A percentile compares a stretch with the other conserved stretches of the same genome.
phyloP scores from a whole-genome alignment of 1,140 invertebrate genomes.

The Adoxophyes honmai region DNA sequence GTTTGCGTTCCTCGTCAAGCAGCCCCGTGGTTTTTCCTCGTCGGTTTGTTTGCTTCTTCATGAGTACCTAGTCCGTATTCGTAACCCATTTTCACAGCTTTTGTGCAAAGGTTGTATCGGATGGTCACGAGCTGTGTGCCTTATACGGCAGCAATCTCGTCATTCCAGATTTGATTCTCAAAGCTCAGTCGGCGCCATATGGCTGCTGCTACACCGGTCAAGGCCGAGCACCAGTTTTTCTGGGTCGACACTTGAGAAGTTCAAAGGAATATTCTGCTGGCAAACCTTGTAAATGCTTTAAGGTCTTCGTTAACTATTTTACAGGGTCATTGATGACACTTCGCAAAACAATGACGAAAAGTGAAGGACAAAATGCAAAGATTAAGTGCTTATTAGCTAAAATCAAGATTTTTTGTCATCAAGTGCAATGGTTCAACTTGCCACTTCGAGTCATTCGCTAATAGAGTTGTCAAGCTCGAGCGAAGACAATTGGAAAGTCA shows the following conservation, averaged over 20 bases:
- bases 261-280: slow-evolving; percentile 26
- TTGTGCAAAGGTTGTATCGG: slow-evolving; percentile 30
- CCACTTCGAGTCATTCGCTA: slow-evolving; percentile 15
- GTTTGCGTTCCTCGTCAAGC: not conserved
- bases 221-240: slow-evolving; percentile 35
- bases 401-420: not conserved
- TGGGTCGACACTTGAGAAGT: slow-evolving; percentile 33
- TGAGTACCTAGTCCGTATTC: slow-evolving; percentile 27
- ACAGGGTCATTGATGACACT: no score
- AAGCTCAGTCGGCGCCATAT: slow-evolving; percentile 32
- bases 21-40: not conserved
- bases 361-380: no score
- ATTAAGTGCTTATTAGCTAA: no score
- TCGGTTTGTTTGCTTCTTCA: slow-evolving; percentile 6
- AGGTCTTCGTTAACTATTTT: not conserved
- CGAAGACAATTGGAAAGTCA: slow-evolving; percentile 45
- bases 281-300: not conserved
- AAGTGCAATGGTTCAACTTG: not conserved
- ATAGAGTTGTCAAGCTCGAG: slow-evolving; percentile 28
- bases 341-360: not conserved
- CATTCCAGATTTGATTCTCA: slow-evolving; percentile 29
- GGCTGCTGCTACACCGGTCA: slow-evolving; percentile 36
- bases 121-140: slow-evolving; percentile 32
- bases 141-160: slow-evolving; percentile 38
- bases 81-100: slow-evolving; percentile 28